Percentiles rank a stretch among this genome's conserved stretches.
These are phyloP conservation scores for Myripristis jacobus DNA, from an alignment of 2,797 vertebrate genomes.

Conservation along the genomic window DNA sequence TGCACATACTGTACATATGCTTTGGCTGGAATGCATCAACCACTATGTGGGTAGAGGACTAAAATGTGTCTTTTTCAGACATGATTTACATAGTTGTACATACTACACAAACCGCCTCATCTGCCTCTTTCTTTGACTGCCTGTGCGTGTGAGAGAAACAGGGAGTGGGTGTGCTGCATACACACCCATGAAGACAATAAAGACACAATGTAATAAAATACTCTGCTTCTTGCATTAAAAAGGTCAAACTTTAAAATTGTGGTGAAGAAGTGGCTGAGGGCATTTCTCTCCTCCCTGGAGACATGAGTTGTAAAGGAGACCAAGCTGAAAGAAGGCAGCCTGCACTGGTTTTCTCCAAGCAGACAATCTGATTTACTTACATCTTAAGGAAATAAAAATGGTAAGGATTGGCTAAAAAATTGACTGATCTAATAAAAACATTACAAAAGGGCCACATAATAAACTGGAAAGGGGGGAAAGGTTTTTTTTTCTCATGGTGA, in stretches of 20 bases:
- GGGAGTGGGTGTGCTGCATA: neutral
- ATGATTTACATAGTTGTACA: conserved; percentile 25
- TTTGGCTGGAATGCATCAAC: conserved; percentile 8
- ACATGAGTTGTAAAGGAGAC: conserved; percentile 14
- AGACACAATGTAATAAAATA: conserved; percentile 33
- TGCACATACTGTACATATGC: conserved; percentile 13
- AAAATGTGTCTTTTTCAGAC: conserved; percentile 17
- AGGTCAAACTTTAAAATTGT: conserved; percentile 20
- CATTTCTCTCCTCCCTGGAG: conserved; percentile 3
- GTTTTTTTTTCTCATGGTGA: conserved; percentile 6
- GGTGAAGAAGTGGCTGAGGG: neutral
- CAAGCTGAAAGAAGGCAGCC: neutral
- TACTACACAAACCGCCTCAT: neutral
- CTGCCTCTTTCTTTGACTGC: neutral
- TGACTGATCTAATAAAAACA: conserved; percentile 24
- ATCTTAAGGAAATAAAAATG: conserved; percentile 36
- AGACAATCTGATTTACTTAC: conserved; percentile 26
- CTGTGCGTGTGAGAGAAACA: neutral
- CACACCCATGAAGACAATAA: conserved; percentile 24
- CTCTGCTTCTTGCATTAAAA: conserved; percentile 17
- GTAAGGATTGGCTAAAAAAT: conserved; percentile 10
- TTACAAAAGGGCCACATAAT: conserved; percentile 4
- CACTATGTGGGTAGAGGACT: conserved; percentile 17
- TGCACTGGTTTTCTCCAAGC: neutral
- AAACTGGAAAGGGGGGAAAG: neutral